Percentiles rank a stretch among this genome's conserved stretches.
phyloP scores from a whole-genome alignment of 2,113 vertebrate species.

The Halcyon malimbica region DNA sequence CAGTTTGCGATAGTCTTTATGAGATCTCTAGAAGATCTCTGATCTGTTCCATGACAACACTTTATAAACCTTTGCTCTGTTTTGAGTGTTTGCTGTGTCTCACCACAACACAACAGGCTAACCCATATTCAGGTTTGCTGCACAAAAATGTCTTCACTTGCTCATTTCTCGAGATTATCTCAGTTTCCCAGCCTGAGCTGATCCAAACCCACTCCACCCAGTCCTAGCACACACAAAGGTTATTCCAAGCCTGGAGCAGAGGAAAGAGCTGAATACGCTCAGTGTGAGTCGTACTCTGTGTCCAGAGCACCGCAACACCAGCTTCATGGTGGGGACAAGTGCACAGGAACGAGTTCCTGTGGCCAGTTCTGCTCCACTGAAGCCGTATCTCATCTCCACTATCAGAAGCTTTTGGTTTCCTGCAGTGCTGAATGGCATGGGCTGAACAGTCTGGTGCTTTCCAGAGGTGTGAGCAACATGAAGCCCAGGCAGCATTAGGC shows the following conservation, averaged over 20 bases:
- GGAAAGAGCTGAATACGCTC: background rate
- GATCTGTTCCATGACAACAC: background rate
- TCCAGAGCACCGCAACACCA: background rate
- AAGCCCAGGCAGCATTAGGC: background rate
- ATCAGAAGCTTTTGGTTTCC: background rate
- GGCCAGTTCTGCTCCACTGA: background rate
- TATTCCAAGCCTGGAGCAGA: background rate
- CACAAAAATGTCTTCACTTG: background rate
- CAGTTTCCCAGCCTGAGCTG: background rate
- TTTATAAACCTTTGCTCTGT: background rate
- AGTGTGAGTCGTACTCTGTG: rapidly evolving
- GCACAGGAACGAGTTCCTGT: rapidly evolving
- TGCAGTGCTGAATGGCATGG: background rate
- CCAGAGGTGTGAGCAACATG: background rate
- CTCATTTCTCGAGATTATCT: background rate
- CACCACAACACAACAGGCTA: background rate
- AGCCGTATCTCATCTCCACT: background rate
- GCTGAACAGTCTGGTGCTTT: background rate
- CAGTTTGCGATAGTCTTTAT: background rate
- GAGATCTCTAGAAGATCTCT: background rate
- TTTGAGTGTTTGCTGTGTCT: background rate
- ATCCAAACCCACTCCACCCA: background rate
- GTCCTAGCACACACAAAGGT: background rate
- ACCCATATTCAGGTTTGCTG: background rate
- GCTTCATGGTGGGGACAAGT: background rate